These are phyloP conservation scores for Pinctada fucata DNA, from an alignment of 2,888 invertebrate genomes.

Conservation along the genomic window DNA sequence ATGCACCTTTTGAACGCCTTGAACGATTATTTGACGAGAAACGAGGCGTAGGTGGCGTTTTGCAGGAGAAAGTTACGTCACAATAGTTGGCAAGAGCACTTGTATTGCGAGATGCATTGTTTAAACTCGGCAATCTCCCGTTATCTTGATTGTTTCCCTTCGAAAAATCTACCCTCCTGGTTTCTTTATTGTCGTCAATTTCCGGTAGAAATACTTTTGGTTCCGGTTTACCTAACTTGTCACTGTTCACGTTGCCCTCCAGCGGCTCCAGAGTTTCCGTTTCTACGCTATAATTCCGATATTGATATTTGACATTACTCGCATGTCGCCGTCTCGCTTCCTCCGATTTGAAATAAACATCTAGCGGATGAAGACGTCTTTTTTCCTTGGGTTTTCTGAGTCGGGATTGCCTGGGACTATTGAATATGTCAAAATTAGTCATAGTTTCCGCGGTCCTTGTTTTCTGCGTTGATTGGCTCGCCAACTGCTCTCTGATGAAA, in stretches of 20 bases:
- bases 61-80: conserved; percentile 25
- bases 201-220: conserved; percentile 14
- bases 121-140: conserved; percentile 30
- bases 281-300: conserved; percentile 33
- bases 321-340: conserved; percentile 16
- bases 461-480: conserved; percentile 6
- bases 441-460: neutral
- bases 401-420: neutral
- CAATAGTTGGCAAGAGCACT: conserved; percentile 32
- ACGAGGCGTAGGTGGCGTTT: conserved; percentile 11
- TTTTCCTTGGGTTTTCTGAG: neutral
- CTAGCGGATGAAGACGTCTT: conserved; percentile 16
- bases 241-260: neutral
- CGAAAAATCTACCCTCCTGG: conserved; percentile 26
- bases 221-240: neutral
- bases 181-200: conserved; percentile 10
- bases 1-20: neutral
- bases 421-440: neutral
- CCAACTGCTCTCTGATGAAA: conserved; percentile 16
- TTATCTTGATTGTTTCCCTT: neutral
- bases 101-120: conserved; percentile 21
- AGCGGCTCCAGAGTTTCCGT: conserved; percentile 18
- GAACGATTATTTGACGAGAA: conserved; percentile 5
- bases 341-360: conserved; percentile 24
- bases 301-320: conserved; percentile 25